phyloP scores from a whole-genome alignment of 2,888 invertebrate species.

The Troides helena region DNA sequence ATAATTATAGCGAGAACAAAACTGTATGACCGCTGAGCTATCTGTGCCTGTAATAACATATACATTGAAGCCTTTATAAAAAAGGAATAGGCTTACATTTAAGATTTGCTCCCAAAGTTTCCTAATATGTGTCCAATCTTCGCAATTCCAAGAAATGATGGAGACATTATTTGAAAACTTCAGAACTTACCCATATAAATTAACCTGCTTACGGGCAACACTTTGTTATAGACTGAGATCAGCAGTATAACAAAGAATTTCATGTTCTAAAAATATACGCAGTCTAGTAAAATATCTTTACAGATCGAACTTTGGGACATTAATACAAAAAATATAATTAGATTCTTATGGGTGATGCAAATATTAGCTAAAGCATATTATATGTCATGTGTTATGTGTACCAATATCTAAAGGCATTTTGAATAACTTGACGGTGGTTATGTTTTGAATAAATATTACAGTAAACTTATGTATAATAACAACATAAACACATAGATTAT shows the following conservation, averaged over 20 bases:
- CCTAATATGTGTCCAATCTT: conserved; percentile 79
- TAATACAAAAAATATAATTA: too few relatives aligned
- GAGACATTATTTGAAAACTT: conserved; percentile 79
- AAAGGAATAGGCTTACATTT: conserved; percentile 14
- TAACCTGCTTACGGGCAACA: conserved; percentile 23
- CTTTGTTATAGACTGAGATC: conserved; percentile 24
- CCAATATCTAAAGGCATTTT: too few relatives aligned
- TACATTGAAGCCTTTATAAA: conserved; percentile 10
- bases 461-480: too few relatives aligned
- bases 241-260: conserved; percentile 3
- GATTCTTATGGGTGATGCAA: too few relatives aligned
- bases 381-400: too few relatives aligned
- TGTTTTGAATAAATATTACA: too few relatives aligned
- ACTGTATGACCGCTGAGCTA: not conserved
- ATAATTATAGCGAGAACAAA: not conserved
- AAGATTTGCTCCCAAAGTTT: conserved; percentile 55
- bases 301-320: too few relatives aligned
- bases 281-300: too few relatives aligned
- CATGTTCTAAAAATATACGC: not conserved
- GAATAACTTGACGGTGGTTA: too few relatives aligned
- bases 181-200: conserved; percentile 28
- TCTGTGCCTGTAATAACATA: not conserved
- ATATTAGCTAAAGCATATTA: too few relatives aligned
- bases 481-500: too few relatives aligned
- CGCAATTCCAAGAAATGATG: conserved; percentile 78